Evolutionary conservation across 2,113 vertebrate genomes (phyloP), one percentile per base, ranked within the genome.

Genomic region (Argyrosomus japonicus): DNA sequence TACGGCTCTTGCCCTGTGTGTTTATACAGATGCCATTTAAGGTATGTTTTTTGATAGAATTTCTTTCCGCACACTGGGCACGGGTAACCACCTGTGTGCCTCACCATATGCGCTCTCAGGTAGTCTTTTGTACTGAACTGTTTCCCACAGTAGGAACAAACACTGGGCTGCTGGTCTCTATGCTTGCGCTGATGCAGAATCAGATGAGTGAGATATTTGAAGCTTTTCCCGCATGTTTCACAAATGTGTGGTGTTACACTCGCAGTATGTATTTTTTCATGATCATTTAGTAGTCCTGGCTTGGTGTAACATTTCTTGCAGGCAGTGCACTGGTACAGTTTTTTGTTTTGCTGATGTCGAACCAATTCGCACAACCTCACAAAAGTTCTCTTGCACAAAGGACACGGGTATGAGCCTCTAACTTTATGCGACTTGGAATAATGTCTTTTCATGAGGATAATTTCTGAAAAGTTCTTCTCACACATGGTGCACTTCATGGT

Each of bases 1-100:
- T 78, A 85, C 1, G 21, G 79, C 19, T 79, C 67, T 7, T 77
- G 62, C 18, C 87, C 82, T 0, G 50, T 75, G 74, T 89, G 87
- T 83, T 78, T 89, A 1, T 81, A 47, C 74, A 85, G 47, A 53
- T 87, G 81, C 75, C 81, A 84, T 47, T 81, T 88, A 1, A 90
- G 50, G 68, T 64, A 70, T 2, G 54, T 68, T 32, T 78, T 85
- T 18, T 81, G 73, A 69, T 75, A 29, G 62, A 83, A 86, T 56
- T 79, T 85, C 62, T 77, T 87, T 11, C 80, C 71, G 15, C 82
- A 87, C 11, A 81, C 36, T 0, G 80, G 77, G 48, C 82, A 88
- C 0, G 69, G 67, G 48, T 73, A 85, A 0, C 85, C 83, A 7
- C 29, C 77, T 12, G 82, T 83, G 40, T 77, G 75, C 27, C 79